A percentile compares a stretch with the other conserved stretches of the same genome.
phyloP scores from a whole-genome alignment of 2,888 invertebrate species.

The Drosophila macrospina region DNA sequence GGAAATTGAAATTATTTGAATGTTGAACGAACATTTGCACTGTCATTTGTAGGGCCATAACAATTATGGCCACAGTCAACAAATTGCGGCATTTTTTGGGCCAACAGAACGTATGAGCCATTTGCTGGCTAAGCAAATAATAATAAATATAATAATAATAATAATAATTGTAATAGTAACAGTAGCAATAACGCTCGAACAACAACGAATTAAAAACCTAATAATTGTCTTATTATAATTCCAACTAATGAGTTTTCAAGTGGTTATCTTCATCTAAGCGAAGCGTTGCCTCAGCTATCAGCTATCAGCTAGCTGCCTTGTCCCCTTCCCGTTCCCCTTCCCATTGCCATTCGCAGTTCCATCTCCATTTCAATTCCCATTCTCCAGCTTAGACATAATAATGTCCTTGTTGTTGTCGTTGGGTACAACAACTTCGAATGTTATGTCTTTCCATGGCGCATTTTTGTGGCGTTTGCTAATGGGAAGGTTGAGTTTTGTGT shows the following conservation, averaged over 20 bases:
- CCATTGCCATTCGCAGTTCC: too few relatives aligned
- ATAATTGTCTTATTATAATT: conserved; percentile 78
- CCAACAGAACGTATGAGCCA: conserved; percentile 43
- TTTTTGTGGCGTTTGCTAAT: conserved; percentile 48
- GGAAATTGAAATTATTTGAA: background rate
- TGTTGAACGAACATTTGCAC: background rate
- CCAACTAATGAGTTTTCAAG: conserved; percentile 78
- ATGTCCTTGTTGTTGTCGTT: conserved; percentile 15
- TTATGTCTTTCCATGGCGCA: conserved; percentile 52
- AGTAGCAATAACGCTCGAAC: conserved; percentile 15
- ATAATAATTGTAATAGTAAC: conserved; percentile 25
- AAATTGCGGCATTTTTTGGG: conserved; percentile 2
- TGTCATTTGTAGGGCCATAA: background rate
- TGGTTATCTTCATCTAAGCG: conserved; percentile 65
- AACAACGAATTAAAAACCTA: conserved; percentile 59
- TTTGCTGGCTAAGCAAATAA: conserved; percentile 29
- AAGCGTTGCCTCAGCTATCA: too few relatives aligned
- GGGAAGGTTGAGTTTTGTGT: conserved; percentile 42
- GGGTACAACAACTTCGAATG: conserved; percentile 38
- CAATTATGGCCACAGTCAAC: conserved; percentile 13
- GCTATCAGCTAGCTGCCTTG: conserved; percentile 16
- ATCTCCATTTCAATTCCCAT: background rate
- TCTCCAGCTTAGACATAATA: background rate
- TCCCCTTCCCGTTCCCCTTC: too few relatives aligned
- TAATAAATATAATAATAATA: conserved; percentile 29